Base-by-base conservation (phyloP, 2,888 invertebrate genomes). In the Torymus auratus region DNA sequence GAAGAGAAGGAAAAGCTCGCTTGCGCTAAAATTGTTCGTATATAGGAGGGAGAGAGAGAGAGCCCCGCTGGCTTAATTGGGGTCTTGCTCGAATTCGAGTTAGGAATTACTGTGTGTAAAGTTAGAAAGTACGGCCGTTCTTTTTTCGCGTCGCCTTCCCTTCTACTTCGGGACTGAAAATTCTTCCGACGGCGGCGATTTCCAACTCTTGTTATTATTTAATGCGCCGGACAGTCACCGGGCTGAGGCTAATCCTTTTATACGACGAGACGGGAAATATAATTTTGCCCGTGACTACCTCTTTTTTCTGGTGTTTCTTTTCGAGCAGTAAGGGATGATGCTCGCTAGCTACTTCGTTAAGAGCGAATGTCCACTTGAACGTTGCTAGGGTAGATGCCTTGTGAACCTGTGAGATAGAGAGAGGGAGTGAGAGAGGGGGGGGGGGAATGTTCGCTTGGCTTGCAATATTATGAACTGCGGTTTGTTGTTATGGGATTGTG, bases 51-150 rank as follows among this genome's bases (percentile, higher is more conserved):
- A 13, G 41, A 41, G 41, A 41, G 41, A 10, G 41, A 65, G 72
- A 78, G 78, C 71, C 80, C 61, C 70, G 64, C 41, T 17, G 71
- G 67, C 71, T 80, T 80, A 80, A 80, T 80, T 80, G 80, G 80
- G 15, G 56, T 70, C 70, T 77, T 70, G 56, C 78, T 72, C 71
- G 61, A 68, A 50, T 68, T 78, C 61, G 53, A 78, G 78, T 73
- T 78, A 78, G 72, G 50, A 78, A 78, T 78, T 78, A 73, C 68
- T 68, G 23, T 72, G 23, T 68, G 68, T 78, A 64, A 71, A 76
- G 76, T 71, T 78, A 58, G 67, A 72, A 73, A 73, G 70, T 81
- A 20, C 69, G 56, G 62, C 64, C 53, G 15, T 13, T n/a, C n/a
- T 28, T 41, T 65, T 65, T 56, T 41, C 56, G 15, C n/a, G 7